phyloP scores from a whole-genome alignment of 2,113 vertebrate species.

The Percopsis transmontana region DNA sequence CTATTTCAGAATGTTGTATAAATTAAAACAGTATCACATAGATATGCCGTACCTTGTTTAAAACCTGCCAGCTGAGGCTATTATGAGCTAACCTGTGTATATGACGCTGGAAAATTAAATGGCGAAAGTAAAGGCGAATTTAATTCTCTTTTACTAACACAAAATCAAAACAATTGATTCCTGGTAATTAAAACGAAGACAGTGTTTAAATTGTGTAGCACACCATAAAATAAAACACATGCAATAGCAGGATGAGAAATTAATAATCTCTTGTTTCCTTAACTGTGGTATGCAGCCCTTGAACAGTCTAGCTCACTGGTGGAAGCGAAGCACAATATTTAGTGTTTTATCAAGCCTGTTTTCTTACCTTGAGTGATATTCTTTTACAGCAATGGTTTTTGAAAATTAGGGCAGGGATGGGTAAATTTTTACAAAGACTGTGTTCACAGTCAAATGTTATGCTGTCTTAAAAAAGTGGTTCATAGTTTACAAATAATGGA shows the following conservation, averaged over 20 bases:
- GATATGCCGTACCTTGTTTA: not conserved
- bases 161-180: slow-evolving; percentile 22
- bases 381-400: too few relatives aligned
- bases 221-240: too few relatives aligned
- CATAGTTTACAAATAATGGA: too few relatives aligned
- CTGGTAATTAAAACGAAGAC: slow-evolving; percentile 26
- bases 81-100: not conserved
- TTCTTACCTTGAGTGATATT: too few relatives aligned
- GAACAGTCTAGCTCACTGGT: too few relatives aligned
- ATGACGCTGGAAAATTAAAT: slow-evolving; percentile 2
- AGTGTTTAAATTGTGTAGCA: slow-evolving; percentile 6
- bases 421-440: too few relatives aligned
- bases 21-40: not conserved
- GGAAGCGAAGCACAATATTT: too few relatives aligned
- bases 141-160: slow-evolving; percentile 23
- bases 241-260: slow-evolving; percentile 10
- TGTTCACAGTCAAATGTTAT: too few relatives aligned
- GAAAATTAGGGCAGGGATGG: too few relatives aligned
- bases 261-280: not conserved
- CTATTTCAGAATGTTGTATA: not conserved
- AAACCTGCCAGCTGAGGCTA: not conserved
- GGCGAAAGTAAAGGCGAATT: slow-evolving; percentile 1
- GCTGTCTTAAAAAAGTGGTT: too few relatives aligned
- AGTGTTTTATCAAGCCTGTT: not conserved
- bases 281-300: not conserved